Evolutionary conservation across 2,113 vertebrate genomes (phyloP), one percentile per base, ranked within the genome.

Genomic region (Plecotus auritus): DNA sequence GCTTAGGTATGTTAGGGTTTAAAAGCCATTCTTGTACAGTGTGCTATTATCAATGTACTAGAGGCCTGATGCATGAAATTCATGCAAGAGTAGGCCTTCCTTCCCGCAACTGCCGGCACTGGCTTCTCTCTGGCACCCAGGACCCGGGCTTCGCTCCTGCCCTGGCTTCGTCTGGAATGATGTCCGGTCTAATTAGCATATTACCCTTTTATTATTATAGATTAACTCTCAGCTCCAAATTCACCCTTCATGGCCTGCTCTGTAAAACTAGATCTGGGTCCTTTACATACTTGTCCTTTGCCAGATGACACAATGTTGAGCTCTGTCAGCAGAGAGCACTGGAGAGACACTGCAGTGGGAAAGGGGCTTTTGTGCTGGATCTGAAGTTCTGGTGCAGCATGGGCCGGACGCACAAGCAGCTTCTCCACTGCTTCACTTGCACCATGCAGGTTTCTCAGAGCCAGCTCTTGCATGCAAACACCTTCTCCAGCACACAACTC

Each of bases 401-500:
- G 13, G 7, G 47, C 14, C 56, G 2, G 5, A 4, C 4, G 3
- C 45, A 18, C 16, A 0, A 22, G 66, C 32, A 7, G 4, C 3
- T 10, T 66, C 66, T 13, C 47, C 35, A 0, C 0, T 4, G 85
- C 7, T 9, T 28, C 0, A 0, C 10, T 11, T 4, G 2, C 30
- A 11, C 37, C 22, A 7, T 0, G 2, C 1, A 4, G 14, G 1
- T 2, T 42, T 47, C 35, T n/a, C 7, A 0, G 49, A 14, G 32
- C 61, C 73, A 23, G 32, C 16, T 45, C 30, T 83, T 37, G 61
- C 11, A n/a, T 3, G 0, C 0, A 0, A 56, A 17, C 42, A 37
- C 22, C 18, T 47, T 32, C 76, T 28, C 35, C 23, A 47, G 47
- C 12, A 30, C 5, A 22, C 37, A 26, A 22, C 7, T 61, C 18